Conservation (phyloP, 1,140 invertebrate genomes). For the Apis dorsata region DNA sequence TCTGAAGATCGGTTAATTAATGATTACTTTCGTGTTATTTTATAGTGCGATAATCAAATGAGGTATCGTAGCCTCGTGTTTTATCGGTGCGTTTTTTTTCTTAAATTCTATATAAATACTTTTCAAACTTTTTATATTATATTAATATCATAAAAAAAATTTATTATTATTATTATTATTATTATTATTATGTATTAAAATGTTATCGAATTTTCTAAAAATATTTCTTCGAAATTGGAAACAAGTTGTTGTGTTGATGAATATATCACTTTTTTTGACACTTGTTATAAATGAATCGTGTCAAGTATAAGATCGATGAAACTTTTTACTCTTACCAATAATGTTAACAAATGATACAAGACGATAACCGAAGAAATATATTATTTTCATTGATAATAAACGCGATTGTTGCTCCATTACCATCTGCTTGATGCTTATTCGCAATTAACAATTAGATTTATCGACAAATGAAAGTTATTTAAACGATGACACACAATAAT, state of each 20-base stretch:
- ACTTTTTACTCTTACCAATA: neutral
- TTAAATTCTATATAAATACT: too few relatives aligned
- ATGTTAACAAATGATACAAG: neutral
- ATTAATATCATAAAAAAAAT: too few relatives aligned
- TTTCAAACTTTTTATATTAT: too few relatives aligned
- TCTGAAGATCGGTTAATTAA: too few relatives aligned
- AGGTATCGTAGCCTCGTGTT: too few relatives aligned
- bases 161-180: too few relatives aligned
- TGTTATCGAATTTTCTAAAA: too few relatives aligned
- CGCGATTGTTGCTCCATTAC: neutral
- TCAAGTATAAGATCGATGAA: neutral
- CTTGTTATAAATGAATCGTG: neutral
- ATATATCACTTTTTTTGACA: neutral
- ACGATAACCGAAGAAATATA: conserved; percentile 16
- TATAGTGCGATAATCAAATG: too few relatives aligned
- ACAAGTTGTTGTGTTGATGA: too few relatives aligned
- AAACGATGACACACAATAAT: neutral
- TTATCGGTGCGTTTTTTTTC: too few relatives aligned
- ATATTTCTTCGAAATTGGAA: too few relatives aligned
- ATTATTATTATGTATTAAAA: neutral
- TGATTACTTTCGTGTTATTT: too few relatives aligned
- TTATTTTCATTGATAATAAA: conserved; percentile 38
- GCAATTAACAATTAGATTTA: neutral
- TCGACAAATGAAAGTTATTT: neutral
- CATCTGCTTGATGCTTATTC: conserved; percentile 21